Evolutionary conservation across 2,113 vertebrate genomes (phyloP).

Genomic region (Aegithalos caudatus): DNA sequence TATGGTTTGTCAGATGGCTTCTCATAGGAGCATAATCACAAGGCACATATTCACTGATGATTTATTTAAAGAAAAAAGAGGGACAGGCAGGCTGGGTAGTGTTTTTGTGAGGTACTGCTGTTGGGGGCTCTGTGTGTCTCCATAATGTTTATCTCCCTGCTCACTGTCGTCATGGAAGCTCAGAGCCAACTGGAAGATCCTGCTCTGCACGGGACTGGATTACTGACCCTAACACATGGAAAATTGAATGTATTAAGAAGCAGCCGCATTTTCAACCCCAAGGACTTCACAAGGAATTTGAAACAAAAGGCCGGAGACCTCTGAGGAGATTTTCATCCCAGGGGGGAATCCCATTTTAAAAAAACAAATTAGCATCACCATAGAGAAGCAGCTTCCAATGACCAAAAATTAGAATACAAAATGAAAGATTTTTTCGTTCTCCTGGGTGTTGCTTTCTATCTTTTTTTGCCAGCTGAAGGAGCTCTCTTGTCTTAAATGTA

Average conservation of each 20-base stretch:
- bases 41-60: neutral
- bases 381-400: slow-evolving; percentile 47
- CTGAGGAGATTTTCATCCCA: slow-evolving; percentile 51
- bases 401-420: slow-evolving; percentile 51
- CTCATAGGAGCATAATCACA: slow-evolving; percentile 21
- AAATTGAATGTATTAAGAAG: slow-evolving; percentile 52
- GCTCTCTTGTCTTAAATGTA: neutral
- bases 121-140: neutral
- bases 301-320: slow-evolving; percentile 60
- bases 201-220: slow-evolving; percentile 39
- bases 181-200: slow-evolving; percentile 39
- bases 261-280: slow-evolving; percentile 25
- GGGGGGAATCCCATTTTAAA: slow-evolving; percentile 26
- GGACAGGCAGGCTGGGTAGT: neutral
- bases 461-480: neutral
- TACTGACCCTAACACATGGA: slow-evolving; percentile 52
- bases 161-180: slow-evolving; percentile 59
- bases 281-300: slow-evolving; percentile 59
- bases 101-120: neutral
- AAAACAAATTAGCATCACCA: slow-evolving; percentile 65
- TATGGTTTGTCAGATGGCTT: slow-evolving; percentile 18
- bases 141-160: slow-evolving; percentile 6
- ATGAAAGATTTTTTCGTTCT: slow-evolving; percentile 29
- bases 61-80: slow-evolving; percentile 4
- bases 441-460: neutral